These are phyloP conservation scores for Alca torda DNA, from an alignment of 2,797 vertebrate species.

Conservation along the genomic window DNA sequence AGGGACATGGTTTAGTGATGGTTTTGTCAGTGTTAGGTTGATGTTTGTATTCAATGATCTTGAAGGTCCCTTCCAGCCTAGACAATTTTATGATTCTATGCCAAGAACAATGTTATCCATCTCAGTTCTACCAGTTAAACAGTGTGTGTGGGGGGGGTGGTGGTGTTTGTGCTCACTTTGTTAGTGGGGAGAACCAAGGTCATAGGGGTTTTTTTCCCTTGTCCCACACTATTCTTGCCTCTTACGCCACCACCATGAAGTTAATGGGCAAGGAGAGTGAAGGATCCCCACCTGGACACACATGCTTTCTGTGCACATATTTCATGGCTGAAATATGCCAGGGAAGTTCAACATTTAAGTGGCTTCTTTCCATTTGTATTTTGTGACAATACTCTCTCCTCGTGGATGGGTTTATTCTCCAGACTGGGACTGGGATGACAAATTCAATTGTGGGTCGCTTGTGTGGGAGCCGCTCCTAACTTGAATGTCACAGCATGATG, in stretches of 20 bases:
- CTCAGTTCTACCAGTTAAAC: not conserved
- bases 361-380: not conserved
- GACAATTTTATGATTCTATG: not conserved
- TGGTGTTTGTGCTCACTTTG: not conserved
- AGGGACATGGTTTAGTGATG: not conserved
- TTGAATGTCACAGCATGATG: too few species aligned
- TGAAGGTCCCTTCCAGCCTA: not conserved
- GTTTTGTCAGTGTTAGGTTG: not conserved
- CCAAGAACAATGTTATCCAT: not conserved
- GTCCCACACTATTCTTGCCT: not conserved
- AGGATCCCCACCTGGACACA: not conserved
- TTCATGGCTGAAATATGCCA: not conserved
- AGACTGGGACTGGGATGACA: not conserved
- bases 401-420: not conserved
- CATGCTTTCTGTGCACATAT: not conserved
- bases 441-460: not conserved
- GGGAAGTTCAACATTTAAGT: not conserved
- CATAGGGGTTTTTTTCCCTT: rapidly evolving
- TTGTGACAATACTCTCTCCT: not conserved
- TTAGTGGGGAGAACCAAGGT: not conserved
- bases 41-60: not conserved
- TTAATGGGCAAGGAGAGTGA: not conserved
- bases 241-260: not conserved
- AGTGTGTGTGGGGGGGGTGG: too few species aligned
- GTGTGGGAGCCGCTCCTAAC: not conserved